Base-by-base conservation (phyloP, 1,140 invertebrate genomes). In the Drosophila bocqueti region DNA sequence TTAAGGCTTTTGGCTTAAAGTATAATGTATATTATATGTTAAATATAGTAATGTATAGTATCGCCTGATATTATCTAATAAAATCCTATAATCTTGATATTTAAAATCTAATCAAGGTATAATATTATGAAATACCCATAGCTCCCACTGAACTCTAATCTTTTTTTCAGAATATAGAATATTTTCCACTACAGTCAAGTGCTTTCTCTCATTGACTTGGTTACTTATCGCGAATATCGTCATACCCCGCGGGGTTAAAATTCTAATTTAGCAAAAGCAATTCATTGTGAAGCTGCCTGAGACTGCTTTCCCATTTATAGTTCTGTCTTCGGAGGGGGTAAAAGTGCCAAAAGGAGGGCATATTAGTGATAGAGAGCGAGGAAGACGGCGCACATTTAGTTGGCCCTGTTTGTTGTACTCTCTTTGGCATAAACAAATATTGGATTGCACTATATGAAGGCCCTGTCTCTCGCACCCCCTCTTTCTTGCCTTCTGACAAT, bases 381-480 rank as follows among this genome's bases (percentile, higher is more conserved):
- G 18, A 6, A 66, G 34, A 10, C 31, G 18, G 24, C 36, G 46
- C 61, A 76, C 66, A 72, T 85, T 66, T 38, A 62, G 59, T 62
- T 45, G 79, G 68, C 42, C 42, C 50, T 68, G 66, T 87, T 82
- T 85, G 63, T 69, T 79, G 45, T 65, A 62, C 75, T 86, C 83
- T 68, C 83, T 73, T 86, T 82, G 46, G 45, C 67, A 54, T 59
- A 79, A 86, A 87, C 76, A 86, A 86, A 86, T 87, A 87, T 77
- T 66, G 61, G 52, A 76, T 66, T 73, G 67, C 59, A 72, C 67
- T 60, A 62, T 57, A 54, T 43, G 52, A 31, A 34, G 45, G 42
- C 31, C 38, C 21, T 36, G 24, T 57, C 54, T 26, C 21, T 26
- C 3, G 36, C 18, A n/a, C 29, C 29, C 36, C 43, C 24, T 49